phyloP scores from a whole-genome alignment of 2,797 vertebrate genomes.

The Anas capensis region DNA sequence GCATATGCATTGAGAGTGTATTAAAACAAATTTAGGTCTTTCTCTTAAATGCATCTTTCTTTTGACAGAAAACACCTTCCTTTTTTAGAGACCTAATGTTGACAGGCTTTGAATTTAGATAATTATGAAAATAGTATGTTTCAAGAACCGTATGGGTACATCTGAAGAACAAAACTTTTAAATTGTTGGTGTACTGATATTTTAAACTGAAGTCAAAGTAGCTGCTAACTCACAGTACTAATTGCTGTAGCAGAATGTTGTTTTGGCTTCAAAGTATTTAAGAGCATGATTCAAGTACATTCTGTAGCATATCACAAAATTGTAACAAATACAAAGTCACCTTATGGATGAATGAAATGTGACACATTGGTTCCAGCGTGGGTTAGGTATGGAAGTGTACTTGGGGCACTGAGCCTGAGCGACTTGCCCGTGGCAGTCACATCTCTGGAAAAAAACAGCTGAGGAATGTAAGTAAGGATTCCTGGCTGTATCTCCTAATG shows the following conservation, averaged over 20 bases:
- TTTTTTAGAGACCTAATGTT: not conserved
- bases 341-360: not conserved
- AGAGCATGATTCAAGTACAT: not conserved
- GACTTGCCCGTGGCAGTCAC: not conserved
- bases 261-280: not conserved
- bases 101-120: not conserved
- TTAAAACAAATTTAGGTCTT: not conserved
- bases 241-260: fast-evolving
- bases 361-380: not conserved
- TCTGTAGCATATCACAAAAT: not conserved
- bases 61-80: not conserved
- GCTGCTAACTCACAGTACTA: not conserved
- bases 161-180: not conserved
- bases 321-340: not conserved
- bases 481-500: not conserved
- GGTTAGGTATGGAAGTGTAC: not conserved
- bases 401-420: not conserved
- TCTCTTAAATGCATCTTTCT: not conserved
- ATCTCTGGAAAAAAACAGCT: not conserved
- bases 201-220: not conserved
- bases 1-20: not conserved
- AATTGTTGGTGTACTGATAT: not conserved
- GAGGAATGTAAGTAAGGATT: not conserved
- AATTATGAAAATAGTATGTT: not conserved
- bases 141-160: not conserved